These are phyloP conservation scores for Drosophila neutralis DNA, from an alignment of 2,888 invertebrate genomes.

Conservation along the genomic window DNA sequence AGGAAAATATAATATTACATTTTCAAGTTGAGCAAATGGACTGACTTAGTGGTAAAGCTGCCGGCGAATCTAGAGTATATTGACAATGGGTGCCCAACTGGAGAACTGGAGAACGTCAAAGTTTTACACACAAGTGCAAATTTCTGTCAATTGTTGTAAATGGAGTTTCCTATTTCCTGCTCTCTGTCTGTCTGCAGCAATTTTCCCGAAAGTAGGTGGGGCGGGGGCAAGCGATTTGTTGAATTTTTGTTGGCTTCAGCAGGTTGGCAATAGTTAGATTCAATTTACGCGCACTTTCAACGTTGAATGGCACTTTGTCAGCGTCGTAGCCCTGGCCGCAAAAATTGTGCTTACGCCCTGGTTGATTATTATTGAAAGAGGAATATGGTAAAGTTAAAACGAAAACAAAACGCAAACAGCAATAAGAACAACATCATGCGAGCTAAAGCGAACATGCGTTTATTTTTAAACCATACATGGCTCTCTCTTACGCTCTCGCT, in stretches of 20 bases:
- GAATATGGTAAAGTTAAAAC: constrained; percentile 49
- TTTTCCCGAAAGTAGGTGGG: constrained; percentile 46
- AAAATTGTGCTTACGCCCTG: constrained; percentile 37
- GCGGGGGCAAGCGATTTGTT: constrained; percentile 36
- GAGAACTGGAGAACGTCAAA: constrained; percentile 35
- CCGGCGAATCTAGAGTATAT: constrained; percentile 11
- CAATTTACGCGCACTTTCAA: constrained; percentile 53
- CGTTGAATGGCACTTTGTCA: constrained; percentile 12
- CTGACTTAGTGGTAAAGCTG: background rate
- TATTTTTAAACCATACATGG: constrained; percentile 50
- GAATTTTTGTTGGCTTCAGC: constrained; percentile 30
- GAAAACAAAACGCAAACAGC: constrained; percentile 56
- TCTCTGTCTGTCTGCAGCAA: constrained; percentile 42
- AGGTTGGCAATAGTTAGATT: constrained; percentile 24
- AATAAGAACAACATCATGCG: constrained; percentile 52
- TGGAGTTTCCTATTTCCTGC: constrained; percentile 65
- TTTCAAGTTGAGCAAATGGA: background rate
- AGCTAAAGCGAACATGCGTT: constrained; percentile 47
- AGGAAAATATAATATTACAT: background rate
- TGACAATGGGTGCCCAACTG: constrained; percentile 9
- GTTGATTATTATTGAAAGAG: constrained; percentile 34
- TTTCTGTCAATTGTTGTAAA: constrained; percentile 76
- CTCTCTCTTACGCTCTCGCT: constrained; percentile 34
- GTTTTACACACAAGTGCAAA: constrained; percentile 72
- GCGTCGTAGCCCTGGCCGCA: constrained; percentile 41